Base-by-base conservation (phyloP, 2,113 vertebrate species). In the Camelus bactrianus region DNA sequence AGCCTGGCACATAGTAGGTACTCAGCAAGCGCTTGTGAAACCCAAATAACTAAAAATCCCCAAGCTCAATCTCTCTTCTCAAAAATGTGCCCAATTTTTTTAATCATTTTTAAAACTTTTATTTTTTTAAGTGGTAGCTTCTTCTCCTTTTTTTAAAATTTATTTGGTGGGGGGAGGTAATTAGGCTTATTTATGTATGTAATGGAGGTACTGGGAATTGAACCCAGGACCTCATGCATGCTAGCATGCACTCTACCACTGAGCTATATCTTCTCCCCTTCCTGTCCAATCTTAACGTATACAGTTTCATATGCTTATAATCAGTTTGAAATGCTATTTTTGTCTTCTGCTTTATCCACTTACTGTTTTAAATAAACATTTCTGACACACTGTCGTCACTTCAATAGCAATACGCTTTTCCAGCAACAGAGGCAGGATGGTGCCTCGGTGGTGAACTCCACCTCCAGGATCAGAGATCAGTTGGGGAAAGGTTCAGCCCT, bases 321-420 rank as follows among this genome's bases (percentile, higher is more conserved):
- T 67, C 72, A 84, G 32, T 56, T 20, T 62, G 58, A 75, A 92
- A 94, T 20, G 72, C 42, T 85, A 30, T 56, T 80, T 87, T 62
- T 88, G 28, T 64, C 28, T 92, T 84, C 81, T 50, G 14, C 17
- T 95, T 94, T 48, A 69, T 70, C 86, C 42, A 65, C 32, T 85
- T 46, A 54, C 58, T 93, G 12, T 76, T 94, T 90, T 76, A 88
- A 91, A 67, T 77, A 52, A 84, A 87, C 8, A 81, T 50, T 76
- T 56, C 69, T 16, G 38, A 14, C 26, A 8, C 20, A 76, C 12
- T 52, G 20, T 15, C 73, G 67, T 75, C 28, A 35, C 9, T 56
- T 86, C 42, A 48, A 30, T 46, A 75, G 76, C n/a, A 94, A 58
- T 54, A 30, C 10, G 20, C 69, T 35, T 73, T 80, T 88, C 56